Base-by-base conservation (phyloP, 2,888 invertebrate species). In the Apotomis betuletana region DNA sequence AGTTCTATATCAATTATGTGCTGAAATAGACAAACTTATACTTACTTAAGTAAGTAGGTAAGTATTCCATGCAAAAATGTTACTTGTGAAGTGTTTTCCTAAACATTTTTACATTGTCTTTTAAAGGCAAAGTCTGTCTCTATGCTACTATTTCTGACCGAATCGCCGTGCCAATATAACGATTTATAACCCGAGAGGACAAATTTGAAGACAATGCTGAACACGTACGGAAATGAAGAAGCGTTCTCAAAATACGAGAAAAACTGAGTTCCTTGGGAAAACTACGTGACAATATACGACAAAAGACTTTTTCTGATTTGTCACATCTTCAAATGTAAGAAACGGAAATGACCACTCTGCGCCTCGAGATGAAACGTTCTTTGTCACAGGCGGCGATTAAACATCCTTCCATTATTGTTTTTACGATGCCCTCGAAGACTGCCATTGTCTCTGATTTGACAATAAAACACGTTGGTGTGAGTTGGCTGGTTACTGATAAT, bases 361-460 rank as follows among this genome's bases (percentile, higher is more conserved):
- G 59, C 27, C 41, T 64, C 44, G 41, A 49, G 44, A 51, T 36
- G 13, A 51, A 67, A 67, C 38, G 52, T 52, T 70, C 70, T 70
- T 61, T 67, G 70, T 61, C 44, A 46, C 59, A 59, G 44, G 15
- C 60, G 60, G 60, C 70, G 60, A 67, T 67, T 67, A 71, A 70
- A 54, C 15, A 55, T 54, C 55, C 54, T 61, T 71, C 61, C 70
- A 71, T 67, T 60, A 70, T 70, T 67, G 61, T 71, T 71, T 70
- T 71, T 71, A 67, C 67, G 67, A 67, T 13, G 49, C 61, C 61
- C 61, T 57, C 55, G 49, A 67, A 67, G 61, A 61, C 65, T 64
- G 61, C 2, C 60, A 49, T 67, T 71, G 67, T 71, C 67, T 51
- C 41, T 51, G 65, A 65, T 70, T 65, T 60, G 55, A 67, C 41